Conservation (phyloP, 2,797 vertebrate genomes). For the Rhyacichthys aspro region DNA sequence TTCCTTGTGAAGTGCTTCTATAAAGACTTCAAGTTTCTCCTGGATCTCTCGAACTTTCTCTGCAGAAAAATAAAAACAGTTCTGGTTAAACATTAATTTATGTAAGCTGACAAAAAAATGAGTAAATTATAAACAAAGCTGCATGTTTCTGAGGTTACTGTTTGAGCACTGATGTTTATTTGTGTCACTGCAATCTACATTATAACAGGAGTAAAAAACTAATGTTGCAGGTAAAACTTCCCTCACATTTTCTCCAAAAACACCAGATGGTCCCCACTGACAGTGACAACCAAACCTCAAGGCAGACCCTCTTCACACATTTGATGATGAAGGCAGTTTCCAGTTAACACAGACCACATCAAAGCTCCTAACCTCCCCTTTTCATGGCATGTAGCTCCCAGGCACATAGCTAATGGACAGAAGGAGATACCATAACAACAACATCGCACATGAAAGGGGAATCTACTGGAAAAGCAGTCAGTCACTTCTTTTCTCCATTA, state of each 20-base stretch:
- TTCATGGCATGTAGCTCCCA: conserved; percentile 47
- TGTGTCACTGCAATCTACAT: too few species aligned
- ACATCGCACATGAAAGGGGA: conserved; percentile 56
- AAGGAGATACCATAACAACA: conserved; percentile 66
- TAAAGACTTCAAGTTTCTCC: conserved; percentile 99
- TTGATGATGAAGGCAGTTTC: conserved; percentile 62
- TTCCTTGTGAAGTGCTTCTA: conserved; percentile 98
- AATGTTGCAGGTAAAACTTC: conserved; percentile 42
- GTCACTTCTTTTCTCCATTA: conserved; percentile 48
- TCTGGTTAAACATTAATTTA: neutral
- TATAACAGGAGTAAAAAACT: neutral
- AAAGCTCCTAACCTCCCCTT: conserved; percentile 46
- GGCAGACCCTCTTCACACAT: conserved; percentile 60
- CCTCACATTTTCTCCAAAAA: conserved; percentile 44
- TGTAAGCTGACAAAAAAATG: too few species aligned
- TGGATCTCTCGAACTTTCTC: conserved; percentile 99
- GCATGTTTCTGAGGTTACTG: too few species aligned
- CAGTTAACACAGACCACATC: conserved; percentile 65
- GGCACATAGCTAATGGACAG: conserved; percentile 64
- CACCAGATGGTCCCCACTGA: conserved; percentile 72
- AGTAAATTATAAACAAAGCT: too few species aligned
- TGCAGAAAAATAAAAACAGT: conserved; percentile 60
- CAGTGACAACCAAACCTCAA: conserved; percentile 58
- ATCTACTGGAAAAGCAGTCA: conserved; percentile 56
- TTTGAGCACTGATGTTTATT: too few species aligned